Conservation (phyloP, 1,140 invertebrate species). For the Plectus sambesii region DNA sequence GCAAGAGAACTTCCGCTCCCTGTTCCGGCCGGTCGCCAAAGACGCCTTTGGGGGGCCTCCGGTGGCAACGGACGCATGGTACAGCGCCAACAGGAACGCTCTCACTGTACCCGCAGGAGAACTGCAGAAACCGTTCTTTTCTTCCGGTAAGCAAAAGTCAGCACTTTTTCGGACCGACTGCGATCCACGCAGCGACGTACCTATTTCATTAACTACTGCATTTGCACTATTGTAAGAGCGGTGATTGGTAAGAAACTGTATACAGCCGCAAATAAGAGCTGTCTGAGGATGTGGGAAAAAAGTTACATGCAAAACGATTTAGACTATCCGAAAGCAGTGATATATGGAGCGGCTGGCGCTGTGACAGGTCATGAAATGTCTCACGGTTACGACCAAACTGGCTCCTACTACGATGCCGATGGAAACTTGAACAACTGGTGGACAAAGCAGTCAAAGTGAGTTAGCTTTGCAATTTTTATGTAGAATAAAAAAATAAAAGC, state of each 20-base stretch:
- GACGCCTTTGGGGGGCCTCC: slow-evolving; percentile 11
- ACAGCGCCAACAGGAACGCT: slow-evolving; percentile 10
- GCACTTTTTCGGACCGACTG: no score
- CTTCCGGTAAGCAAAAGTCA: no score
- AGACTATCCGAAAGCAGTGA: slow-evolving; percentile 12
- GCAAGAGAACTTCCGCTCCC: slow-evolving; percentile 5
- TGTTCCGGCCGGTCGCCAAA: slow-evolving; percentile 6
- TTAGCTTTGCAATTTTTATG: no score
- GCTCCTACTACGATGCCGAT: slow-evolving; percentile 10
- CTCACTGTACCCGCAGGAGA: slow-evolving; percentile 16
- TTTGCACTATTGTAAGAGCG: no score
- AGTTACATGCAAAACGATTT: no score
- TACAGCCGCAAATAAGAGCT: no score
- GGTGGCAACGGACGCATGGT: slow-evolving; percentile 16
- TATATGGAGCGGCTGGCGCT: slow-evolving; percentile 16
- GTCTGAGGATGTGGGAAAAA: no score
- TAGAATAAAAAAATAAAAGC: no score
- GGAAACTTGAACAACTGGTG: slow-evolving; percentile 16
- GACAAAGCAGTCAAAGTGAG: slow-evolving; percentile 6
- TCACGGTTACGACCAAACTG: slow-evolving; percentile 15
- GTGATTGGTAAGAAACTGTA: no score
- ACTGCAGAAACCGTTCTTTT: slow-evolving; percentile 13
- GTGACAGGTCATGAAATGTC: slow-evolving; percentile 20
- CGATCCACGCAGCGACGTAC: no score
- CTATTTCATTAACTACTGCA: not conserved